Evolutionary conservation across 2,797 vertebrate genomes (phyloP).

Genomic region (Staurois parvus): DNA sequence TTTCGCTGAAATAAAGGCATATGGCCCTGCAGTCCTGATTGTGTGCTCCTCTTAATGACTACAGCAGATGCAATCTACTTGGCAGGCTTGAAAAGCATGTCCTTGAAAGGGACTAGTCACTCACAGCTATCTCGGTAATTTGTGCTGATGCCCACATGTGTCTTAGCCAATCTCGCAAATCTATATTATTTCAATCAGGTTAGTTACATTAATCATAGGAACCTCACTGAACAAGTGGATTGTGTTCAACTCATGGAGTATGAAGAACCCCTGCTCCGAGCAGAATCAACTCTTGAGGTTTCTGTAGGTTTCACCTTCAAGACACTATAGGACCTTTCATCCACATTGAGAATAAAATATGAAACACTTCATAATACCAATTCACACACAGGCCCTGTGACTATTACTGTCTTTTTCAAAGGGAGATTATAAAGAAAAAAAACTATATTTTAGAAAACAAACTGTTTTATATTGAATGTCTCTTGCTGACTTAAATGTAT

Average conservation of each 20-base stretch:
- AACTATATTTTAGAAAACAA: neutral
- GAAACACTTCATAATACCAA: conserved; percentile 30
- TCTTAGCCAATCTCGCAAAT: conserved; percentile 59
- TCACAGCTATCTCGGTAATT: conserved; percentile 60
- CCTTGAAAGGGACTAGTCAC: conserved; percentile 59
- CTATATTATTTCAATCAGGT: conserved; percentile 63
- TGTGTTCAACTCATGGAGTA: conserved; percentile 53
- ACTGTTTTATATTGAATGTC: neutral
- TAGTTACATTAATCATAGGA: conserved; percentile 62
- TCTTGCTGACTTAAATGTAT: conserved; percentile 9
- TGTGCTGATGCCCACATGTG: conserved; percentile 61
- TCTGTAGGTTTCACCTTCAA: conserved; percentile 50
- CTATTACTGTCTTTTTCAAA: neutral
- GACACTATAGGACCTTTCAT: conserved; percentile 34
- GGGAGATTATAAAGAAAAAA: conserved; percentile 2
- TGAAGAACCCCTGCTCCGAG: conserved; percentile 46
- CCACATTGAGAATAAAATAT: conserved; percentile 34
- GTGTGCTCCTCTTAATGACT: conserved; percentile 55
- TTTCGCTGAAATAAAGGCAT: conserved; percentile 43
- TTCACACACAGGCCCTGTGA: neutral
- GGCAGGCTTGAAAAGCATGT: conserved; percentile 59
- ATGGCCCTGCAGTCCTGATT: conserved; percentile 40
- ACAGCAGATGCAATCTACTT: conserved; percentile 59
- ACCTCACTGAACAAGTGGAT: conserved; percentile 58
- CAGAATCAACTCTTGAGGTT: conserved; percentile 48